Percentiles rank a stretch among this genome's conserved stretches.
Conservation (phyloP, 1,140 invertebrate species). For the Saccostrea echinata region DNA sequence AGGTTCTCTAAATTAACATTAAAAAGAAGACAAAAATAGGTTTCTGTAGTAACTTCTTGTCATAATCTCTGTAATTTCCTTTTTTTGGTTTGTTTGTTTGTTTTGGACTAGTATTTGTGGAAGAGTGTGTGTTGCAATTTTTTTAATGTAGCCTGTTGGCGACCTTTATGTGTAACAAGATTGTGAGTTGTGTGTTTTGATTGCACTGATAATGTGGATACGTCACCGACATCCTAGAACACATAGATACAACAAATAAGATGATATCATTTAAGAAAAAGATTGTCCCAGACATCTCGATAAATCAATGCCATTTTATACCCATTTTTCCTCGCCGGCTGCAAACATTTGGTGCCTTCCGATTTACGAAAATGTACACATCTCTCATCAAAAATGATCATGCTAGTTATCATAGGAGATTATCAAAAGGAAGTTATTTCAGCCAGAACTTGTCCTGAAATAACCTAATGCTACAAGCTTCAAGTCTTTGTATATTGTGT, state of each 20-base stretch:
- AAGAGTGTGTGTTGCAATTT: no score
- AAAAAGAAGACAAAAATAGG: no score
- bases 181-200: no score
- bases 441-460: conserved; percentile 5
- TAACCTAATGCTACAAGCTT: neutral
- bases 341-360: conserved; percentile 28
- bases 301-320: conserved; percentile 20
- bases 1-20: no score
- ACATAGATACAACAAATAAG: neutral
- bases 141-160: no score
- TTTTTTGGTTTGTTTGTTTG: no score
- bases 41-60: no score
- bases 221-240: no score
- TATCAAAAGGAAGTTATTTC: conserved; percentile 25
- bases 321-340: conserved; percentile 8
- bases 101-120: no score
- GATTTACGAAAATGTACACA: conserved; percentile 18
- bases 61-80: no score
- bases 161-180: no score
- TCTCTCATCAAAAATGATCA: conserved; percentile 16
- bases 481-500: neutral
- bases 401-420: neutral
- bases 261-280: neutral
- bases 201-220: no score
- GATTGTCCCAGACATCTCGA: conserved; percentile 8